Conservation (phyloP, 2,113 vertebrate species). For the Rostratula benghalensis region DNA sequence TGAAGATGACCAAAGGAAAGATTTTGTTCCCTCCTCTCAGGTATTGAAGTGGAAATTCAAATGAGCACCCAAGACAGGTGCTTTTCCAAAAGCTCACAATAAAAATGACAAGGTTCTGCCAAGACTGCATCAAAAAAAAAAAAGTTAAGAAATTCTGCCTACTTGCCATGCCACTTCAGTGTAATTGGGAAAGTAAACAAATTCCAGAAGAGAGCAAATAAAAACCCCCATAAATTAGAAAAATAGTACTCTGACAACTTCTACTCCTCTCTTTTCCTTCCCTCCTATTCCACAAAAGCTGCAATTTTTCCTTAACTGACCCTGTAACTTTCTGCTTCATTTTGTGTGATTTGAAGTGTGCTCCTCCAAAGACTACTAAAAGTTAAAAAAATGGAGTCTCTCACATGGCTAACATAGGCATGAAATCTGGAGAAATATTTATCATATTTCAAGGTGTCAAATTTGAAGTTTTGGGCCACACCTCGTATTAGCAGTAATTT, state of each 20-base stretch:
- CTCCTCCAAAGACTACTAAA: background rate
- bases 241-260: background rate
- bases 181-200: background rate
- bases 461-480: background rate
- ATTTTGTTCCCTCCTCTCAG: background rate
- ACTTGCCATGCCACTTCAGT: background rate
- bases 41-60: background rate
- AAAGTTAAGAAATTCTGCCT: background rate
- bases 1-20: background rate
- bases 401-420: background rate
- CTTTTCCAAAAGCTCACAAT: background rate
- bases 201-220: background rate
- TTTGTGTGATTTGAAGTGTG: background rate
- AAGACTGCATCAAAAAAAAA: background rate
- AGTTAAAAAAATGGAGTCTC: background rate
- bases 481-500: background rate
- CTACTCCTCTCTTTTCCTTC: background rate
- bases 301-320: background rate
- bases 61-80: background rate
- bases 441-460: background rate
- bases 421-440: background rate
- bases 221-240: background rate
- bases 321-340: background rate
- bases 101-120: background rate
- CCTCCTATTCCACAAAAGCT: background rate